Evolutionary conservation across 2,888 invertebrate genomes (phyloP).

Genomic region (Meiosimyza decipiens): DNA sequence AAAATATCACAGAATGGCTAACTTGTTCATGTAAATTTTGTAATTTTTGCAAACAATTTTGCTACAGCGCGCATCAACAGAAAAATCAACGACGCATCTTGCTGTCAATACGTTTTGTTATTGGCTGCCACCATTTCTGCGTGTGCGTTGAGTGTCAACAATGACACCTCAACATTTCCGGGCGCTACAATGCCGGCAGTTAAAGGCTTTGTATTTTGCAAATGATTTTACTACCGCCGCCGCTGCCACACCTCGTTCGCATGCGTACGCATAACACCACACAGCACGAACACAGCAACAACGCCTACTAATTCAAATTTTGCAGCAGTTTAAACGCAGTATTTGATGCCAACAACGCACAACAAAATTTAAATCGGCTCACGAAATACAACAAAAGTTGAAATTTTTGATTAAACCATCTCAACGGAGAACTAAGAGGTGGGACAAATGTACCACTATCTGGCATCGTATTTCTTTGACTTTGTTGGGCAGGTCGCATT

Average conservation of each 20-base stretch:
- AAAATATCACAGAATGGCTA: too few relatives aligned
- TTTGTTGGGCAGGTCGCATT: conserved; percentile 5
- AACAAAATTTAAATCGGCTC: neutral
- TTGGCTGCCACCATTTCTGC: neutral
- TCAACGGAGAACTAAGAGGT: conserved; percentile 21
- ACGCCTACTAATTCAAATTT: conserved; percentile 35
- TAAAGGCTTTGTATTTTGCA: neutral
- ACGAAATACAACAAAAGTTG: neutral
- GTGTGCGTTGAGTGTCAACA: conserved; percentile 44
- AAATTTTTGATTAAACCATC: conserved; percentile 28
- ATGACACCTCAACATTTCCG: conserved; percentile 48
- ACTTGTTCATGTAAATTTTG: too few relatives aligned
- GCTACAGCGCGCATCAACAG: too few relatives aligned
- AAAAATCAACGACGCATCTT: too few relatives aligned
- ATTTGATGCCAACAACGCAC: conserved; percentile 6
- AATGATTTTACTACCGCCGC: neutral
- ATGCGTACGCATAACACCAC: conserved; percentile 15
- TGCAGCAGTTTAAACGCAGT: conserved; percentile 13
- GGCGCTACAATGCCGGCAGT: conserved; percentile 34
- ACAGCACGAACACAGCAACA: conserved; percentile 13
- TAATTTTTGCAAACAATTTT: too few relatives aligned
- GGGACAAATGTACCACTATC: neutral
- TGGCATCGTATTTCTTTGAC: neutral
- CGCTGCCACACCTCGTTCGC: conserved; percentile 29
- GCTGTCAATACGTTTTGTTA: too few relatives aligned